phyloP scores from a whole-genome alignment of 2,113 vertebrate species.

The Copsychus sechellarum region DNA sequence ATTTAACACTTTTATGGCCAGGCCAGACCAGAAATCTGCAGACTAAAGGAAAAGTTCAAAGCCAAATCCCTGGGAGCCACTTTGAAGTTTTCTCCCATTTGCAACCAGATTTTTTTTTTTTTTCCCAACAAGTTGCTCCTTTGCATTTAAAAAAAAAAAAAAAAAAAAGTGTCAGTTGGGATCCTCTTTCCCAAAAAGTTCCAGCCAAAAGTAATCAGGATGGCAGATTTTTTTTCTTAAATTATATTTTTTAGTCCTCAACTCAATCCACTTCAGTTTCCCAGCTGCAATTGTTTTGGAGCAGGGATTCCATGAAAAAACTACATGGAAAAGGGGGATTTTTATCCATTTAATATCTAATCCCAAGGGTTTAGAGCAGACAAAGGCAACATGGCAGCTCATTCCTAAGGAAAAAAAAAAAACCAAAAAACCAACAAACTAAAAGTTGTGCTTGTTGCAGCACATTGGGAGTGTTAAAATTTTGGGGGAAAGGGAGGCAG shows the following conservation, averaged over 20 bases:
- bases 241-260: not conserved
- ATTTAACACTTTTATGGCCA: conserved; percentile 5
- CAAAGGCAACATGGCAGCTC: conserved; percentile 72
- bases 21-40: not conserved
- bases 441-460: not conserved
- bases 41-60: conserved; percentile 51
- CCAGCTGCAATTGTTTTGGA: not conserved
- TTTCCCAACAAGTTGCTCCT: not conserved
- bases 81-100: conserved; percentile 39
- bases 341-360: not conserved
- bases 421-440: not conserved
- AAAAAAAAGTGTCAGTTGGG: not conserved
- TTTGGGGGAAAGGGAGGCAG: not conserved
- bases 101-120: not conserved
- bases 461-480: not conserved
- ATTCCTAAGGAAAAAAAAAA: not conserved
- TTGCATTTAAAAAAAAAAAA: not conserved
- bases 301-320: not conserved
- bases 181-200: not conserved
- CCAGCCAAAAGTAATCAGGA: not conserved
- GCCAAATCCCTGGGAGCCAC: not conserved
- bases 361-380: conserved; percentile 31
- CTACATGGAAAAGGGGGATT: not conserved
- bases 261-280: not conserved
- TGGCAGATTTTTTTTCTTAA: too few relatives aligned